A percentile compares a stretch with the other conserved stretches of the same genome.
Evolutionary conservation across 92 coral and sea anemone species (phyloP).

Genomic region (Phenganax subtilis): DNA sequence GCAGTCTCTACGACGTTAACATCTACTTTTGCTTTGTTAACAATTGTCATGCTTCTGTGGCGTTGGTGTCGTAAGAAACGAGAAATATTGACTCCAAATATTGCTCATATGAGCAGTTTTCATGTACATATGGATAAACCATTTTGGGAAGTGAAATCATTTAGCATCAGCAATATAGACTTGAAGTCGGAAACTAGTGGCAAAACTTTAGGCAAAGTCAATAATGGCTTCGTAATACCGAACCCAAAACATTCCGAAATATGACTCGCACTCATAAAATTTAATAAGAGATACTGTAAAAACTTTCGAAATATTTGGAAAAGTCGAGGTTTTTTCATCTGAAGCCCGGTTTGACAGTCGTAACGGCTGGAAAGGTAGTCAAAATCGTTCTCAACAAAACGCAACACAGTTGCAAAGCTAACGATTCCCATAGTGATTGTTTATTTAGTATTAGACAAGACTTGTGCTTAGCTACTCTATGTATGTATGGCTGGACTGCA

Average conservation of each 20-base stretch:
- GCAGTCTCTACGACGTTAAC: neutral
- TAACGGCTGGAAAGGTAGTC: no score
- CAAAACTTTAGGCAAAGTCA: neutral
- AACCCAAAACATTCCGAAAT: neutral
- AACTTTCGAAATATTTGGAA: no score
- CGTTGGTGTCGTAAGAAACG: neutral
- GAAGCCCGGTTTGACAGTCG: no score
- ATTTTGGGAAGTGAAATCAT: neutral
- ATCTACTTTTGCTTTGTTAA: neutral
- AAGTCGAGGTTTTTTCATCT: no score
- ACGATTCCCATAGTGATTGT: no score
- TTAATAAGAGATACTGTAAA: no score
- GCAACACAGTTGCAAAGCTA: no score
- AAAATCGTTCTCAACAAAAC: no score
- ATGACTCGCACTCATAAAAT: neutral
- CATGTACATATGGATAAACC: constrained; percentile 8
- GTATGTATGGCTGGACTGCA: no score
- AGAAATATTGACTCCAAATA: neutral
- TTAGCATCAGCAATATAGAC: neutral
- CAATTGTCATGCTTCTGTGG: constrained; percentile 5
- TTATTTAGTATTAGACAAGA: no score
- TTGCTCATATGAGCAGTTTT: neutral
- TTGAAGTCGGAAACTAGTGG: neutral
- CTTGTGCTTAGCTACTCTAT: no score
- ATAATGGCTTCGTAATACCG: neutral